A percentile compares a stretch with the other conserved stretches of the same genome.
These are phyloP conservation scores for Phalanger gymnotis DNA, from an alignment of 2,797 vertebrate genomes.

Conservation along the genomic window DNA sequence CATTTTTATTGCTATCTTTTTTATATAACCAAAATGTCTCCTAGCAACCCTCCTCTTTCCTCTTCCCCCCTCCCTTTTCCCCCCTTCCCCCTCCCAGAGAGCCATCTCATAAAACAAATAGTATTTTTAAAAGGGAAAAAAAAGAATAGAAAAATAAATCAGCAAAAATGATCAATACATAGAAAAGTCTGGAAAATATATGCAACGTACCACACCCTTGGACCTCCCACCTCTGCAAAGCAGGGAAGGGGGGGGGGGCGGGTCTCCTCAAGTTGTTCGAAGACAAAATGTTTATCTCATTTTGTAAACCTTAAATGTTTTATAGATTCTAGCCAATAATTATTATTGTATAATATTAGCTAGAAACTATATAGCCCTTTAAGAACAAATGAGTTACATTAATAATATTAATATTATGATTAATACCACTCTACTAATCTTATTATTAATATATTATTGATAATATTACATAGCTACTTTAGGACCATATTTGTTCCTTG, in stretches of 20 bases:
- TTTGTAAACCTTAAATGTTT: background rate
- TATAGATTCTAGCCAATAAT: background rate
- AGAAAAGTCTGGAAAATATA: background rate
- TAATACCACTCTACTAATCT: background rate
- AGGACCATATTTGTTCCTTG: background rate
- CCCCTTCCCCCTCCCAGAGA: background rate
- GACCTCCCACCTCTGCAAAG: background rate
- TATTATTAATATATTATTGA: background rate
- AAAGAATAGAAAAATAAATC: background rate
- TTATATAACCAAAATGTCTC: slow-evolving; percentile 5
- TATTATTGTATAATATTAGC: background rate
- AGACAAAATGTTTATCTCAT: background rate
- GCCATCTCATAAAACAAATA: background rate
- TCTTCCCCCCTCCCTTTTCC: background rate
- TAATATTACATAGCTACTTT: background rate
- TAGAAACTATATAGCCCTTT: background rate
- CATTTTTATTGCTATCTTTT: background rate
- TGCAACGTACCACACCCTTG: background rate
- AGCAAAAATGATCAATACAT: background rate
- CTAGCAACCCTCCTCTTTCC: background rate
- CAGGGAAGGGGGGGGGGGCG: background rate
- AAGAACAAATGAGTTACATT: background rate
- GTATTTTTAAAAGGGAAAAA: background rate
- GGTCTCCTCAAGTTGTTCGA: background rate
- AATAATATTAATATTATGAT: background rate